Evolutionary conservation across 2,888 invertebrate species (phyloP), one percentile per base, ranked within the genome.

Genomic region (Dolomedes plantarius): DNA sequence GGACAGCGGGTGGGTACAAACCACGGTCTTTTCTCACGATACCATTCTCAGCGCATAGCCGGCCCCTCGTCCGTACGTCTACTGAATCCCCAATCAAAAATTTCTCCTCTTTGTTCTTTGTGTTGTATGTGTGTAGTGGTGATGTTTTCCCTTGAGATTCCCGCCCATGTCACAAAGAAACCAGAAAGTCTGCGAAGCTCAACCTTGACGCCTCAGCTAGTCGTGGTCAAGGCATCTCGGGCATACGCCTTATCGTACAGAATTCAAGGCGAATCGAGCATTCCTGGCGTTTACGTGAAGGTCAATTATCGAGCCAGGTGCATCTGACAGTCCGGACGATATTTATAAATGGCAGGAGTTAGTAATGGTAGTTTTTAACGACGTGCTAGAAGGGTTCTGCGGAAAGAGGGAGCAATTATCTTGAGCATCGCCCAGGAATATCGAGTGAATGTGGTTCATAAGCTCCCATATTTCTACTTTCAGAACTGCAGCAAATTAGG

Each of bases 91-190:
- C 46, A 46, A 46, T 46, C 46, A 46, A 46, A 46, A 2, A 46
- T 46, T 46, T 16, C n/a, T n/a, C n/a, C 46, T 9, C n/a, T n/a
- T 16, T 16, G 16, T 46, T 46, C 46, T 46, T 46, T 46, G 46
- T 46, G n/a, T 46, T 46, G 46, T 5, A 46, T 5, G n/a, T n/a
- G n/a, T n/a, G n/a, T n/a, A n/a, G n/a, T n/a, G 46, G 46, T 16
- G 16, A 6, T 46, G 46, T 5, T 46, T n/a, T 46, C 46, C 46
- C 46, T 46, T 13, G 46, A 46, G n/a, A 46, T 11, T 46, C 46
- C 46, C 46, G 46, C 46, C 46, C 46, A 46, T 46, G 46, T 46
- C 46, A 46, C 46, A 46, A 46, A 46, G 46, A 46, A 46, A 46
- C 46, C 46, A 16, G 46, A 46, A 46, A 11, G 46, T 46, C 46